Evolutionary conservation across 2,888 invertebrate species (phyloP).

Genomic region (Fragum sueziense): DNA sequence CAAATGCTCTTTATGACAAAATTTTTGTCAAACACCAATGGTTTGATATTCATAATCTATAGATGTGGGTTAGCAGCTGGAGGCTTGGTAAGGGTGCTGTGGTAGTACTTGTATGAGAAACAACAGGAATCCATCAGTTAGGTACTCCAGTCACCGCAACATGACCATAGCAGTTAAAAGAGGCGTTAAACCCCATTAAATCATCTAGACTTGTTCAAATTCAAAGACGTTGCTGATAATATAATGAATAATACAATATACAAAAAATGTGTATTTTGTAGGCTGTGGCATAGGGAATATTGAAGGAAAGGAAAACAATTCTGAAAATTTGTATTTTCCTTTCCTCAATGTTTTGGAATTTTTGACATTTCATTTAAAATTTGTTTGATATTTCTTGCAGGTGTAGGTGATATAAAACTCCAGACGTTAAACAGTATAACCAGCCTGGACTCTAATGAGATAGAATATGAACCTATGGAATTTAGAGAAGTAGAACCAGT

Average conservation of each 20-base stretch:
- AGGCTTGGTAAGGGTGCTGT: too few species aligned
- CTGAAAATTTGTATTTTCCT: not conserved
- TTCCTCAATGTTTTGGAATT: not conserved
- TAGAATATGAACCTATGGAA: not conserved
- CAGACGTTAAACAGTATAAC: not conserved
- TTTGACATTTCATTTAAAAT: not conserved
- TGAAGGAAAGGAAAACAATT: not conserved
- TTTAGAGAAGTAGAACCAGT: not conserved
- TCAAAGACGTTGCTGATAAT: not conserved
- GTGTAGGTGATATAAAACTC: slow-evolving; percentile 11
- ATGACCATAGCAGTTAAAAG: too few species aligned
- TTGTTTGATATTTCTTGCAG: not conserved
- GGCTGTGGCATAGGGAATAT: not conserved
- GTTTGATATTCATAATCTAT: too few species aligned
- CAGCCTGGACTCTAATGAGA: slow-evolving; percentile 5
- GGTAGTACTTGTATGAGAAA: too few species aligned
- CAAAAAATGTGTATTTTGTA: not conserved
- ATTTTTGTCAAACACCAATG: too few species aligned
- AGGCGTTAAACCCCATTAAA: too few species aligned
- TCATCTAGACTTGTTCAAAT: too few species aligned
- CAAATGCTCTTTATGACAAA: too few species aligned
- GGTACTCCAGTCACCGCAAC: too few species aligned
- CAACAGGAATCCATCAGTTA: too few species aligned
- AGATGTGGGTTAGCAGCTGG: too few species aligned
- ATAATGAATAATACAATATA: not conserved